Evolutionary conservation across 64 coral and sea anemone species (phyloP).

Genomic region (Stichodactyla mertensii): DNA sequence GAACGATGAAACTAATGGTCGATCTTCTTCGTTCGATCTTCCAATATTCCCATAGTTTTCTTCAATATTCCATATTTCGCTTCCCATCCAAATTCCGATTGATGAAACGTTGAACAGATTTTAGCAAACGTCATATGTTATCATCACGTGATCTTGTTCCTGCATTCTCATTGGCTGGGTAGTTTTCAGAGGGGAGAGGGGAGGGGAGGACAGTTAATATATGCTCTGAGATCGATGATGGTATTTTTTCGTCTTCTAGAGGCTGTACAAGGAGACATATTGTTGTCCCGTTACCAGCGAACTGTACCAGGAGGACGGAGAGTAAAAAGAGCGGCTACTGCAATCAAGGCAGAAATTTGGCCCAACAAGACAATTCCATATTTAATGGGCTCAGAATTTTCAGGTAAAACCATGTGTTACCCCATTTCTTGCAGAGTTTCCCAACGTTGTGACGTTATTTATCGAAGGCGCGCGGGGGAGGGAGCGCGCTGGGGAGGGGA

Average conservation of each 20-base stretch:
- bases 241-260: background rate
- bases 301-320: background rate
- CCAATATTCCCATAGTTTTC: no score
- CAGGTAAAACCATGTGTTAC: background rate
- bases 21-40: no score
- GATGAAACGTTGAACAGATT: no score
- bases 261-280: conserved; percentile 6
- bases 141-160: background rate
- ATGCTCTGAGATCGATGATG: background rate
- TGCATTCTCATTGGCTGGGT: background rate
- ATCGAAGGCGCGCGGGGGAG: no score
- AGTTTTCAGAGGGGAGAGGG: background rate
- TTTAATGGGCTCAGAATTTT: background rate
- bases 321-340: background rate
- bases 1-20: no score
- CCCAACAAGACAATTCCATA: conserved; percentile 6
- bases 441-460: no score
- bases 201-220: background rate
- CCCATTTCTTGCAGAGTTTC: no score
- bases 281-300: background rate
- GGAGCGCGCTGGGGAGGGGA: no score
- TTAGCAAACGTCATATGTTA: no score
- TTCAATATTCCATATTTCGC: no score
- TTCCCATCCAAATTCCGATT: no score
- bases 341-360: background rate